Percentiles rank a stretch among this genome's conserved stretches.
Conservation (phyloP, 2,113 vertebrate species). For the Pachypanchax playfairii region DNA sequence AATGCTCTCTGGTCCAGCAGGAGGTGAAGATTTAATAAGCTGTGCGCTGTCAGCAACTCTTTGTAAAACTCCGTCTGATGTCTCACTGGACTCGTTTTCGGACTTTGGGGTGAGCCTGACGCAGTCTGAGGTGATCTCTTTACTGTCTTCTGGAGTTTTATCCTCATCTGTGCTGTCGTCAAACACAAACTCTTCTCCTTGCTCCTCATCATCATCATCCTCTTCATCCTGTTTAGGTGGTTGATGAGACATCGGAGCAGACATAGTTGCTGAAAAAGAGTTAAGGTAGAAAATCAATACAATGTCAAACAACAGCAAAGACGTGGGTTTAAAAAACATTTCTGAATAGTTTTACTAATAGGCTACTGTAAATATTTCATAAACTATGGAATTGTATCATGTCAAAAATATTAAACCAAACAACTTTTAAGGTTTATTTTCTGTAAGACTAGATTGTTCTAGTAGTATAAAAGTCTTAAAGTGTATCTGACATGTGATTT, state of each 20-base stretch:
- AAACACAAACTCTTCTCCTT: conserved; percentile 67
- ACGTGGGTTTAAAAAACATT: not conserved
- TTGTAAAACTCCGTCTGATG: conserved; percentile 1
- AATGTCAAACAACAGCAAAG: not conserved
- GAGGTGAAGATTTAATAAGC: not conserved
- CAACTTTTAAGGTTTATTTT: too few relatives aligned
- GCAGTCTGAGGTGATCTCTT: not conserved
- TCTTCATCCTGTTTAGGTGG: conserved; percentile 60
- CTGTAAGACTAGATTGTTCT: too few relatives aligned
- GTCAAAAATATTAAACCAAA: too few relatives aligned
- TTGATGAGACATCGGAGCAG: conserved; percentile 55
- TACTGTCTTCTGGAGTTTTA: conserved; percentile 23
- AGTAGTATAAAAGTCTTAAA: too few relatives aligned
- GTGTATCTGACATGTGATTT: too few relatives aligned
- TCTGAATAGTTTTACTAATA: too few relatives aligned
- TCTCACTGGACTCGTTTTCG: conserved; percentile 17
- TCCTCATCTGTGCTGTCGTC: conserved; percentile 67
- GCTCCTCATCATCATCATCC: conserved; percentile 74
- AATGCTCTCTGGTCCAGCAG: conserved; percentile 57
- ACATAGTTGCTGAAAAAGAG: conserved; percentile 70
- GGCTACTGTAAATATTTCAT: too few relatives aligned
- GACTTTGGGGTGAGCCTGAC: conserved; percentile 12
- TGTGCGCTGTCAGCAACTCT: conserved; percentile 4
- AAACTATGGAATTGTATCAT: too few relatives aligned
- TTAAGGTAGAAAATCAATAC: not conserved